Base-by-base conservation (phyloP, 2,797 vertebrate genomes). In the Sebastolobus alascanus region DNA sequence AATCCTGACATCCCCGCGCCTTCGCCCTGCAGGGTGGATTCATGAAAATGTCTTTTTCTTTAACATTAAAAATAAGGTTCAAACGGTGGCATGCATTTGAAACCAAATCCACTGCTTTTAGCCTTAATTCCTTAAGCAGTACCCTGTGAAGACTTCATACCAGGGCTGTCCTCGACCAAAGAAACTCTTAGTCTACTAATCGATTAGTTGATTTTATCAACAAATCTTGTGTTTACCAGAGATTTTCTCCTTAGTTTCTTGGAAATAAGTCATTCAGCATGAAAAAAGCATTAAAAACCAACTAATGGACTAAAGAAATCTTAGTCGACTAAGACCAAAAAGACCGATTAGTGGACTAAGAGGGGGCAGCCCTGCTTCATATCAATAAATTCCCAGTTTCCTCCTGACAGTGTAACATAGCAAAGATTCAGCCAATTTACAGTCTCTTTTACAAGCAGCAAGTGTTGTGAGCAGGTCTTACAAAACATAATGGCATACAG, bases 1-100 rank as follows among this genome's bases (percentile, higher is more conserved):
- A 90, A 91, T 86, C 87, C 83, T 63, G 82, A 85, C 82, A 68
- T 56, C 69, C 37, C 71, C 6, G 80, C 22, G 7, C 67, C 68
- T 69, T 70, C 10, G 63, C 58, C 85, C 70, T 29, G 68, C 87
- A 63, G 67, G 60, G 61, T 29, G 70, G 68, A 56, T 73, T 88
- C 64, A 77, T 75, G 82, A 67, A 58, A 75, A 71, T 63, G 37
- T 81, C 33, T 68, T 35, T 80, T 75, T 50, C n/a, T 54, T 59
- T 29, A 59, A 65, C 13, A 16, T 66, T 60, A 18, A 76, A 83
- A 83, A 73, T 25, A 74, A 55, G 31, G 31, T 61, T 69, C 27
- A 71, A 67, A 56, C 56, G 4, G 33, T 61, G 70, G 71, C 66
- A 65, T 73, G 59, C 29, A 64, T 81, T 80, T 75, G 14, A 76